Evolutionary conservation across 2,888 invertebrate genomes (phyloP), one percentile per base, ranked within the genome.

Genomic region (Mylabris sibirica): DNA sequence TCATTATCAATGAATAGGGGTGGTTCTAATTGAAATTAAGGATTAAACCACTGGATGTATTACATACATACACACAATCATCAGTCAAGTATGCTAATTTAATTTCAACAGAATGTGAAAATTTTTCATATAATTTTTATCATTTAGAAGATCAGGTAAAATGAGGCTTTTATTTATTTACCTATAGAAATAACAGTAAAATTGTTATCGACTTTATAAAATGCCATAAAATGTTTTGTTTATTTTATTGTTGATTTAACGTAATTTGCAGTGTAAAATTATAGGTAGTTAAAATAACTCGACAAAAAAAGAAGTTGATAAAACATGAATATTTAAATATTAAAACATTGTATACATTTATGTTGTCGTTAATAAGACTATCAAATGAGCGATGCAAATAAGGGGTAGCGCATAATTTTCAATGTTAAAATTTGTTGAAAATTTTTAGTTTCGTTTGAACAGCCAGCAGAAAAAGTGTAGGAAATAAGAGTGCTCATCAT

Each of bases 171-270:
- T 38, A 38, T 38, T 38, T 38, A 38, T 38, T 38, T 38, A 38
- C 11, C 11, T 38, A 38, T 38, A 38, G 38, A 12, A 38, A 14
- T 38, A 38, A 38, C 41, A 41, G 14, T 41, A 41, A 41, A 41
- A 41, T 41, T n/a, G 41, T 41, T 41, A 41, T 41, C 41, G 14
- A n/a, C 41, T 41, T 41, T n/a, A 14, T n/a, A 44, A 44, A n/a
- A n/a, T n/a, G n/a, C n/a, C n/a, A n/a, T n/a, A n/a, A n/a, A n/a
- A n/a, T n/a, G n/a, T n/a, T n/a, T n/a, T n/a, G 44, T 17, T 44
- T 44, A 17, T 44, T 44, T 44, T 44, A 44, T 44, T 44, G 44
- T 44, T 8, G 44, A 44, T 44, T 44, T 44, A 44, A 44, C 17
- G n/a, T 44, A 44, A 17, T 44, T 44, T 8, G 14, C 14, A 1